Evolutionary conservation across 2,797 vertebrate genomes (phyloP).

Genomic region (Leuciscus waleckii): DNA sequence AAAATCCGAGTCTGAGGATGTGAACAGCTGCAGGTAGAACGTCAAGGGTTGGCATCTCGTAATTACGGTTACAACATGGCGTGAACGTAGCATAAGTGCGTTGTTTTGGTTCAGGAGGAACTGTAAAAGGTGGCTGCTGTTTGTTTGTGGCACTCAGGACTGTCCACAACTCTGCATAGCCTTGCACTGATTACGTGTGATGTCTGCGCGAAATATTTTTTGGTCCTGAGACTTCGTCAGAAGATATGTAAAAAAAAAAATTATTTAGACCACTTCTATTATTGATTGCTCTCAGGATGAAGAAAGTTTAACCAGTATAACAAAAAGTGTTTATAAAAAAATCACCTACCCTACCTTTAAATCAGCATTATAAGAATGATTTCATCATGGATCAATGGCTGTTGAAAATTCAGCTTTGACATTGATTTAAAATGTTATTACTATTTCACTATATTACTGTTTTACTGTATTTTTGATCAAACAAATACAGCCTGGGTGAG

Average conservation of each 20-base stretch:
- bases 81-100: neutral
- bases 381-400: neutral
- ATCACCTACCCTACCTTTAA: neutral
- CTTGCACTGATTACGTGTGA: neutral
- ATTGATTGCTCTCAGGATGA: neutral
- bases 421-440: neutral
- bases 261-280: too few species aligned
- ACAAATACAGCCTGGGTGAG: conserved; percentile 8
- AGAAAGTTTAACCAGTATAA: too few species aligned
- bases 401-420: neutral
- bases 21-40: too few species aligned
- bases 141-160: neutral
- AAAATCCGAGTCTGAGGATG: neutral
- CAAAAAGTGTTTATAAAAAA: too few species aligned
- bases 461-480: neutral
- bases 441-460: neutral
- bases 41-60: too few species aligned
- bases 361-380: neutral
- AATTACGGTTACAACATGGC: neutral
- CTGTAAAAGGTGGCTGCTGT: neutral
- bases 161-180: neutral
- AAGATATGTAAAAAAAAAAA: too few species aligned
- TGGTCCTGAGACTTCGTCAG: too few species aligned
- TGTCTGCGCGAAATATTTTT: too few species aligned
- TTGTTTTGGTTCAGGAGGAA: neutral